Percentiles rank a stretch among this genome's conserved stretches.
Conservation (phyloP, 2,797 vertebrate species). For the Dicrostonyx torquatus region DNA sequence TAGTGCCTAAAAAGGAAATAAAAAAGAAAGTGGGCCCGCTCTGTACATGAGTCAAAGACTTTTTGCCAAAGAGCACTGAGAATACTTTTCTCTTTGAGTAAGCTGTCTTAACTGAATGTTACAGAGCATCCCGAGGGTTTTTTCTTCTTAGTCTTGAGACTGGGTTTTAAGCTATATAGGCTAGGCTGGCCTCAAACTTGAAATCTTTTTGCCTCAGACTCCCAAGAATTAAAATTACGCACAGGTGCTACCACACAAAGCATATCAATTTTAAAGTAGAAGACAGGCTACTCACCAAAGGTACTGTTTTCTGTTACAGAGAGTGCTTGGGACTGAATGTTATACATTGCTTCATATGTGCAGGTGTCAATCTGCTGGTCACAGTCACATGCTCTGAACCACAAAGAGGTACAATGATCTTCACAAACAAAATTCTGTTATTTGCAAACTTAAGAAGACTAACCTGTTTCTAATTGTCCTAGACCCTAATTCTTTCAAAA, state of each 20-base stretch:
- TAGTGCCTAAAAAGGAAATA: background rate
- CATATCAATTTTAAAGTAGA: background rate
- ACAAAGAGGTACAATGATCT: constrained; percentile 46
- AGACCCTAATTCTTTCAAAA: background rate
- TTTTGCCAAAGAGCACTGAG: constrained; percentile 48
- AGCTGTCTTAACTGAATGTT: background rate
- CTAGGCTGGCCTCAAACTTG: background rate
- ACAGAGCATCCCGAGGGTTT: background rate
- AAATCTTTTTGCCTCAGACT: background rate
- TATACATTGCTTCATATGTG: constrained; percentile 96
- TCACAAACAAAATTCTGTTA: constrained; percentile 32
- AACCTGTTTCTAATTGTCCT: background rate
- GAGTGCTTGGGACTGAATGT: constrained; percentile 91
- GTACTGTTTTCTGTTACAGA: constrained; percentile 82
- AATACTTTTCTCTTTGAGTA: constrained; percentile 12
- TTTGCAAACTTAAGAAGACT: background rate
- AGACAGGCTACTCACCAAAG: constrained; percentile 87
- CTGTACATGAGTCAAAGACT: background rate
- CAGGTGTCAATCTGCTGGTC: constrained; percentile 88
- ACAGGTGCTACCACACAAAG: background rate
- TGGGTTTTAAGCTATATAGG: background rate
- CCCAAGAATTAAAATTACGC: background rate
- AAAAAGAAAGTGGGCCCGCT: background rate
- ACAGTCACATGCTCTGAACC: constrained; percentile 81
- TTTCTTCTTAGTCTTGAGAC: background rate